These are phyloP conservation scores for Harpalus rufipes DNA, from an alignment of 2,888 invertebrate species.

Conservation along the genomic window DNA sequence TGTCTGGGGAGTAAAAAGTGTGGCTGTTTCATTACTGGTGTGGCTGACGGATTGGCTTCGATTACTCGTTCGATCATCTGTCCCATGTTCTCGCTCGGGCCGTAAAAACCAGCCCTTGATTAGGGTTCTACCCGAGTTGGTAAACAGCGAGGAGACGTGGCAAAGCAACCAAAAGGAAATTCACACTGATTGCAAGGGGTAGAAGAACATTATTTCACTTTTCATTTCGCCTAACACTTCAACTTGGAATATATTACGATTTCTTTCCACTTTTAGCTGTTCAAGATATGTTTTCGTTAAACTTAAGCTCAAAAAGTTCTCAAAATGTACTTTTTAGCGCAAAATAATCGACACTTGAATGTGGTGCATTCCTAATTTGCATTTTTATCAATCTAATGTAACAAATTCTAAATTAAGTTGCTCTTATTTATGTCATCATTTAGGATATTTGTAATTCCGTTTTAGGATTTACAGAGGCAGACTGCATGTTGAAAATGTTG, in stretches of 20 bases:
- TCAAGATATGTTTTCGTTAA: too few species aligned
- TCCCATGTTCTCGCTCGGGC: slow-evolving; percentile 55
- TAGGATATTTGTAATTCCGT: too few species aligned
- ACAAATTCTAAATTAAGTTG: too few species aligned
- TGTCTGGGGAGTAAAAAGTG: slow-evolving; percentile 27
- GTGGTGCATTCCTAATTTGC: too few species aligned
- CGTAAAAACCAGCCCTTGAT: slow-evolving; percentile 63
- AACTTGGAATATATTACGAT: neutral
- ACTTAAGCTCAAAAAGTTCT: too few species aligned
- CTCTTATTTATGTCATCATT: too few species aligned
- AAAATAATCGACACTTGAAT: too few species aligned
- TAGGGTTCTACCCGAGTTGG: slow-evolving; percentile 33
- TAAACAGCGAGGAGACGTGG: neutral
- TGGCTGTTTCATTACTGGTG: slow-evolving; percentile 38
- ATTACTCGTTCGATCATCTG: slow-evolving; percentile 60
- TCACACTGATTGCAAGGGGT: slow-evolving; percentile 4
- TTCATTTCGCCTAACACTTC: neutral
- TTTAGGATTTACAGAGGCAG: too few species aligned
- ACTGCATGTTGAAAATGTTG: too few species aligned
- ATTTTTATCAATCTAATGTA: too few species aligned
- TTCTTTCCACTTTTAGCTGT: too few species aligned
- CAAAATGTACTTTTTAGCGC: too few species aligned
- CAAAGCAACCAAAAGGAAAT: slow-evolving; percentile 5
- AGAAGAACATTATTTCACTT: slow-evolving; percentile 2
- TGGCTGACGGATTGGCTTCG: slow-evolving; percentile 59